Evolutionary conservation across 1,140 invertebrate species (phyloP), one percentile per base, ranked within the genome.

Genomic region (Uloborus diversus): DNA sequence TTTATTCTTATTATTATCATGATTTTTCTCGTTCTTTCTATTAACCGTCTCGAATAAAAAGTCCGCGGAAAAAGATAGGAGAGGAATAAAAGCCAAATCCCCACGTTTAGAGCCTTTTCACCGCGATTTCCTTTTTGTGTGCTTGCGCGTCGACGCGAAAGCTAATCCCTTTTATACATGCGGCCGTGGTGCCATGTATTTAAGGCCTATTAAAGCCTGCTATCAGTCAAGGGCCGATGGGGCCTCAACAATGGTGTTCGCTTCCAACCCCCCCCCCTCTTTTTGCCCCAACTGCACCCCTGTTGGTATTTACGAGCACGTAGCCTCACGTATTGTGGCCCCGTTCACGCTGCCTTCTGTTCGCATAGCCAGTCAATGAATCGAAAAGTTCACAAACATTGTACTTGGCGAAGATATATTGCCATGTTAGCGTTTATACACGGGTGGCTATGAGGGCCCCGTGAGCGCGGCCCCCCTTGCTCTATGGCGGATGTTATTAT

Each of bases 191-290:
- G 73, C 73, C 73, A 78, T 78, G 73, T 78, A 78, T 78, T 78
- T 78, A 78, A 78, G 73, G 32, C 73, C 73, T 78, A 78, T 78
- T 78, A 78, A 78, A 78, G 70, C 62, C 73, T 66, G 73, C 73
- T 78, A 78, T 78, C 73, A 78, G 73, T 78, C 73, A 78, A 78
- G 73, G 73, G 73, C 42, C 62, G 73, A 64, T 66, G 62, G 73
- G 73, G 42, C 17, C 32, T 17, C 2, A 5, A 78, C 64, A 78
- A 56, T 27, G 35, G n/a, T n/a, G n/a, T n/a, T n/a, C n/a, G 23
- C 30, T 30, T 20, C 61, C 23, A 28, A 42, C 27, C 56, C 35
- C n/a, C 57, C 56, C 70, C 70, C 33, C 69, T 17, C 23, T 28
- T 17, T 20, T 7, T 20, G 25, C n/a, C n/a, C n/a, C 20, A 7